Evolutionary conservation across 1,140 invertebrate species (phyloP).

Genomic region (Diprion similis): DNA sequence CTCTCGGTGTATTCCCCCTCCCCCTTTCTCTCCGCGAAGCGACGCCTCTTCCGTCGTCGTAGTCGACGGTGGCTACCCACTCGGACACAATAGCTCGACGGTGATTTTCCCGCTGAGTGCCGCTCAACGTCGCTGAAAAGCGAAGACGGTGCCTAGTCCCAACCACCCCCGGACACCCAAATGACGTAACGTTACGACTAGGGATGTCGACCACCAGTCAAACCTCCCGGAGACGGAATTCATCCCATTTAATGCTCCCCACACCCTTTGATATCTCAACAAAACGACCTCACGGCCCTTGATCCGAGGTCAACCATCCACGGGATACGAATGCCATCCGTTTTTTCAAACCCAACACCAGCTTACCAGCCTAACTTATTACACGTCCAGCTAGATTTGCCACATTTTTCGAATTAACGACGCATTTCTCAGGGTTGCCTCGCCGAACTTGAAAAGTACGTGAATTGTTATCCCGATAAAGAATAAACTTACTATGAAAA

Average conservation of each 20-base stretch:
- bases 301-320: too few relatives aligned
- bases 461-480: too few relatives aligned
- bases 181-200: conserved; percentile 1
- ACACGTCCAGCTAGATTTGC: too few relatives aligned
- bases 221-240: background rate
- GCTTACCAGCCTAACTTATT: too few relatives aligned
- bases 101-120: conserved; percentile 36
- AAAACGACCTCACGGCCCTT: too few relatives aligned
- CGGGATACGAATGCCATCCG: background rate
- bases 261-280: background rate
- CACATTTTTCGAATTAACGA: too few relatives aligned
- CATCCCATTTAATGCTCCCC: background rate
- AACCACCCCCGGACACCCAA: background rate
- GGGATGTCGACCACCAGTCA: background rate
- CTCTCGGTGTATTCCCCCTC: background rate
- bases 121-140: conserved; percentile 26
- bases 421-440: too few relatives aligned
- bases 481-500: too few relatives aligned
- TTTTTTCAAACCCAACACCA: background rate
- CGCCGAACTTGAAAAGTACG: too few relatives aligned
- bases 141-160: too few relatives aligned
- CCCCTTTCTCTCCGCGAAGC: background rate
- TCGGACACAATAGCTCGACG: conserved; percentile 33
- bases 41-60: background rate
- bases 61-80: conserved; percentile 24